phyloP scores from a whole-genome alignment of 2,113 vertebrate genomes.

The Brienomyrus brachyistius region DNA sequence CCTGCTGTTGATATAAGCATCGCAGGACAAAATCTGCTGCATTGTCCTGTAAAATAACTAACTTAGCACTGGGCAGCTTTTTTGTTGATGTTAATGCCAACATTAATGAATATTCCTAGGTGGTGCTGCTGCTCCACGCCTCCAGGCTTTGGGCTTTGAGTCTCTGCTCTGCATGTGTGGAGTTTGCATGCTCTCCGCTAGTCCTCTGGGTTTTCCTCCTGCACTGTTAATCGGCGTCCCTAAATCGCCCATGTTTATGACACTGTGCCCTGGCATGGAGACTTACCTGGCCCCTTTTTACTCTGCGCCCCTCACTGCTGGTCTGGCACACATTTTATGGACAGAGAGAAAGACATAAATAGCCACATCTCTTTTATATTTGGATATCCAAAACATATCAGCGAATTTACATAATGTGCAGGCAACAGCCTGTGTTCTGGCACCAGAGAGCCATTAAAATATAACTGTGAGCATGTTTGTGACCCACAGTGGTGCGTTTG shows the following conservation, averaged over 20 bases:
- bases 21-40: neutral
- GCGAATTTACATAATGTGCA: neutral
- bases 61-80: neutral
- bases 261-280: neutral
- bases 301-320: neutral
- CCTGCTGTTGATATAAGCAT: neutral
- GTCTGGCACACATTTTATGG: neutral
- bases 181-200: neutral
- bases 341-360: neutral
- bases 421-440: slow-evolving; percentile 30
- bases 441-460: slow-evolving; percentile 25
- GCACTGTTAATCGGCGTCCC: neutral
- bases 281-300: neutral
- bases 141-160: neutral
- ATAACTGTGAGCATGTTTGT: neutral
- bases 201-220: neutral
- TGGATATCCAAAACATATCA: neutral
- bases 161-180: neutral
- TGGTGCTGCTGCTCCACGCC: neutral
- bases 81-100: neutral
- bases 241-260: neutral
- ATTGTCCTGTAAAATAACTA: neutral
- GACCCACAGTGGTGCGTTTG: neutral
- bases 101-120: neutral
- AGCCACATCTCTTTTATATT: neutral